Evolutionary conservation across 2,113 vertebrate species (phyloP).

Genomic region (Myotis lucifugus): DNA sequence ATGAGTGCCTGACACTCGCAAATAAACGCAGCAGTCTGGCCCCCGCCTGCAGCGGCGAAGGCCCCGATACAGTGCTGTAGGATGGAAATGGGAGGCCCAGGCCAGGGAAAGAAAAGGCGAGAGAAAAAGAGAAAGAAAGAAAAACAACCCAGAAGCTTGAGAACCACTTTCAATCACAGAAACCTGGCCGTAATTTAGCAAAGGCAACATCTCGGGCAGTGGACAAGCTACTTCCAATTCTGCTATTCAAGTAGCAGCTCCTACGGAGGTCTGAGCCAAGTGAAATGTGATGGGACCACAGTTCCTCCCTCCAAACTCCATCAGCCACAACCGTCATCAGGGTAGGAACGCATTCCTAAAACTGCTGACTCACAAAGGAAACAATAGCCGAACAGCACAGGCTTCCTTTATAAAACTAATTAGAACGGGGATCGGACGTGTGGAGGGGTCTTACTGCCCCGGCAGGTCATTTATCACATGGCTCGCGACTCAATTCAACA

Average conservation of each 20-base stretch:
- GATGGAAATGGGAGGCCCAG: not conserved
- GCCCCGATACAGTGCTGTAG: not conserved
- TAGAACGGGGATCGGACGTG: not conserved
- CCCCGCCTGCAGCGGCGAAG: not conserved
- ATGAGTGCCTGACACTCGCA: not conserved
- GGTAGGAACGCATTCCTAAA: not conserved
- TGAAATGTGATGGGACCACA: rapidly evolving
- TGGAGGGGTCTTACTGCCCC: no score
- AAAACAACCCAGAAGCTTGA: not conserved
- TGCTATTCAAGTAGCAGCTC: not conserved
- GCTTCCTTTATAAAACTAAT: not conserved
- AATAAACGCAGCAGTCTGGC: not conserved
- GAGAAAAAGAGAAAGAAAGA: not conserved
- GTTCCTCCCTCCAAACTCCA: not conserved
- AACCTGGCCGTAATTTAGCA: not conserved
- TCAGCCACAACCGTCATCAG: no score
- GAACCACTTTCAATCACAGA: not conserved
- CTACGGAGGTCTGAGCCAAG: not conserved
- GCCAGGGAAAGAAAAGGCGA: not conserved
- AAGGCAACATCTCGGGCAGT: not conserved
- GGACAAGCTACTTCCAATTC: not conserved
- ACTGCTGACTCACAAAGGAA: not conserved
- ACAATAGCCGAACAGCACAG: not conserved
- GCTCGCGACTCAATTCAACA: not conserved
- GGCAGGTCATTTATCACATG: not conserved